Evolutionary conservation across 2,888 invertebrate genomes (phyloP).

Genomic region (Andricus curvator): DNA sequence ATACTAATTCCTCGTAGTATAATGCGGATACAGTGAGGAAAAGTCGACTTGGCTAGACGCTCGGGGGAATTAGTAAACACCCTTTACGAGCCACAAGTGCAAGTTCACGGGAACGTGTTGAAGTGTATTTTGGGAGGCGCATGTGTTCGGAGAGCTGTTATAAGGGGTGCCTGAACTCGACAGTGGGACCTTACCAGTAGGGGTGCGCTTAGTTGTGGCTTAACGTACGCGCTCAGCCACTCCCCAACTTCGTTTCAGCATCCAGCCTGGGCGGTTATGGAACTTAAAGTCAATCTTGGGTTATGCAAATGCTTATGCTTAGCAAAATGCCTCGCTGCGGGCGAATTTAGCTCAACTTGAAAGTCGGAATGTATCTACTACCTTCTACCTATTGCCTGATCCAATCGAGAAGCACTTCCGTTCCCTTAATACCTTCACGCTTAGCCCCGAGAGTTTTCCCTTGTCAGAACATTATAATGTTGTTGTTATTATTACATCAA

Average conservation of each 20-base stretch:
- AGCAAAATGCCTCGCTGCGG: conserved; percentile 61
- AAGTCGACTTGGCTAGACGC: not conserved
- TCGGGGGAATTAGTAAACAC: conserved; percentile 26
- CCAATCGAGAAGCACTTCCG: conserved; percentile 14
- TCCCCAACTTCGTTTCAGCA: conserved; percentile 44
- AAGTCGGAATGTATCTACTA: conserved; percentile 27
- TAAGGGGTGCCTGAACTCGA: conserved; percentile 13
- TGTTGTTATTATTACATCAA: conserved; percentile 13
- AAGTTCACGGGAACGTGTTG: conserved; percentile 38
- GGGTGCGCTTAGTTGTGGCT: conserved; percentile 13
- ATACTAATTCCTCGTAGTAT: not conserved
- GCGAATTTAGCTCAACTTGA: conserved; percentile 54
- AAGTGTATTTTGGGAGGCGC: conserved; percentile 30
- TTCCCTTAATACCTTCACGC: conserved; percentile 14
- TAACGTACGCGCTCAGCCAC: conserved; percentile 14
- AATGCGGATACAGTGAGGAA: not conserved
- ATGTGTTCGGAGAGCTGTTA: conserved; percentile 36
- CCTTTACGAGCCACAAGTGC: conserved; percentile 18
- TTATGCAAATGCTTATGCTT: conserved; percentile 70
- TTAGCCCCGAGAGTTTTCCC: conserved; percentile 3
- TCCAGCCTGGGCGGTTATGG: conserved; percentile 47
- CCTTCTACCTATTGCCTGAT: conserved; percentile 28
- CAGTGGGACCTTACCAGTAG: conserved; percentile 2
- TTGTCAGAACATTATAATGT: conserved; percentile 8
- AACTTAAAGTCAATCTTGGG: conserved; percentile 73